These are phyloP conservation scores for Carduelis carduelis DNA, from an alignment of 2,797 vertebrate genomes.

Conservation along the genomic window DNA sequence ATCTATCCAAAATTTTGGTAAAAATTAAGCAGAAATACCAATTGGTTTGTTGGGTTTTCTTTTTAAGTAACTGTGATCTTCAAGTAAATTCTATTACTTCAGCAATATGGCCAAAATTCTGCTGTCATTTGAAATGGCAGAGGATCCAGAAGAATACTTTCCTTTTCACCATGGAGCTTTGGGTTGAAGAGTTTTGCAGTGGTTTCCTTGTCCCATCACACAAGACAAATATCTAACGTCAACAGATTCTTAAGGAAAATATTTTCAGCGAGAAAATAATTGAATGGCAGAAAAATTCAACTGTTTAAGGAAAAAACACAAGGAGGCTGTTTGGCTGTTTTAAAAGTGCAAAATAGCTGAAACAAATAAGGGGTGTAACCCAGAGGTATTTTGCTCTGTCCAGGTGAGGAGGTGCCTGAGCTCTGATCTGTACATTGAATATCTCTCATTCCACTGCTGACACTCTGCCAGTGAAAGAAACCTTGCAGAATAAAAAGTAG, in stretches of 20 bases:
- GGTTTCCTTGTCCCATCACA: neutral
- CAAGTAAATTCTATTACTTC: neutral
- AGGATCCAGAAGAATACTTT: neutral
- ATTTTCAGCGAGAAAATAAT: neutral
- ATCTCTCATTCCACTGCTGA: neutral
- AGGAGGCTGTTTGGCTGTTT: neutral
- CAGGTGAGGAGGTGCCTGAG: neutral
- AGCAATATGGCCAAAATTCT: neutral
- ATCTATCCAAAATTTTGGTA: neutral
- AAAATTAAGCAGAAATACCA: neutral
- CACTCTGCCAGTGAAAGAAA: neutral
- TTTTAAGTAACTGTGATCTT: neutral
- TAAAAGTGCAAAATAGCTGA: neutral
- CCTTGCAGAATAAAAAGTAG: neutral
- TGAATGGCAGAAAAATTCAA: neutral
- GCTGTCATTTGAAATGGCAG: neutral
- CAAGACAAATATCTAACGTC: neutral
- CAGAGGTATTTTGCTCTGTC: neutral
- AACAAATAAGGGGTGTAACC: neutral
- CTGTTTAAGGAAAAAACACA: neutral
- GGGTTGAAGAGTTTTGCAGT: neutral
- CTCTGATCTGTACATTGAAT: neutral
- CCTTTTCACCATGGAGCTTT: fast-evolving
- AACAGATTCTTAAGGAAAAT: neutral
- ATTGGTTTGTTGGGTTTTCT: neutral